Evolutionary conservation across 2,113 vertebrate species (phyloP), one percentile per base, ranked within the genome.

Genomic region (Aptenodytes patagonicus): DNA sequence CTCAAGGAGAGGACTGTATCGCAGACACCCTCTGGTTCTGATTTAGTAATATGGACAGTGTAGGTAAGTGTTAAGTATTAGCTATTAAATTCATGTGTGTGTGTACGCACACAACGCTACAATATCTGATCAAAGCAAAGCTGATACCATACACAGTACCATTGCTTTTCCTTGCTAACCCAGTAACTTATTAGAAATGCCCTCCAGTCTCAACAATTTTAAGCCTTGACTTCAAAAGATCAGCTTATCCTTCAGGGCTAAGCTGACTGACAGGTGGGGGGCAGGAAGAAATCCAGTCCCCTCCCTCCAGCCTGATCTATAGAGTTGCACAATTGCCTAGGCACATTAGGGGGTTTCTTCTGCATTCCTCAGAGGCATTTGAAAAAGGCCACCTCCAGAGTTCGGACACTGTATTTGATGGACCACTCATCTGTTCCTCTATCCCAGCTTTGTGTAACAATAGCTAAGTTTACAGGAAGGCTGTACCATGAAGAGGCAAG

Each of bases 221-320:
- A 94, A 95, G 87, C 65, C 93, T 29, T 4, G 62, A 93, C 95
- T 95, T 96, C 95, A 95, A 94, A 96, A 94, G 94, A 49, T n/a
- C 91, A 65, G 77, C 76, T 92, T 84, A 80, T 69, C 83, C 92
- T 66, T 68, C 9, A 40, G 70, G 72, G 85, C 91, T 47, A 11
- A 91, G 46, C 87, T 36, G 91, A 88, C 6, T 46, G 96, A 54
- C 90, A 87, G 96, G 66, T 64, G 64, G 70, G 86, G 91, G 58
- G 69, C 85, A 57, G 76, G 77, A 55, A 42, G 78, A 76, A 95
- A 61, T 36, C n/a, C 82, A 19, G 25, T 5, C 36, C 40, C 68
- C 60, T 54, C 82, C 84, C 70, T 65, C 44, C 13, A 83, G 86
- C 83, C 25, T 2, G 1, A 42, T 38, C 16, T 49, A 66, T 4